phyloP scores from a whole-genome alignment of 2,888 invertebrate genomes.

The Troilus luridus region DNA sequence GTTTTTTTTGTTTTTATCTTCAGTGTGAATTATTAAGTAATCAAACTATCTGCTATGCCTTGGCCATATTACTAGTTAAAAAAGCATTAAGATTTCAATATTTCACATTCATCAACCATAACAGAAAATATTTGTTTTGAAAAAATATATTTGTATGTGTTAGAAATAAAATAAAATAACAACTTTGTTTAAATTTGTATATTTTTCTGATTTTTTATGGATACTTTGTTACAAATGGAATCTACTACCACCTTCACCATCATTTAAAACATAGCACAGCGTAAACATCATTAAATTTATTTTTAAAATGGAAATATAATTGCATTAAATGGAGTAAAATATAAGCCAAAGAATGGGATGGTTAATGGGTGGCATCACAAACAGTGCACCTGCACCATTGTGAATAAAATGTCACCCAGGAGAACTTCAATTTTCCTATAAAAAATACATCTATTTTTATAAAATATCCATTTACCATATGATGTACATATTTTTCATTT shows the following conservation, averaged over 20 bases:
- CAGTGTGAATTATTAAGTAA: no score
- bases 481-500: constrained; percentile 40
- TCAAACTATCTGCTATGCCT: no score
- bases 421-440: constrained; percentile 55
- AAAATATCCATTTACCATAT: constrained; percentile 54
- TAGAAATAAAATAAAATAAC: neutral
- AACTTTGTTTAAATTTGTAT: constrained; percentile 50
- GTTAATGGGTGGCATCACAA: constrained; percentile 57
- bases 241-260: constrained; percentile 59
- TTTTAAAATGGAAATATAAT: constrained; percentile 57
- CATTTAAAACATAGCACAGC: constrained; percentile 57
- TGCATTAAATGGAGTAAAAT: constrained; percentile 54
- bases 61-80: neutral
- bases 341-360: constrained; percentile 59
- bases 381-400: constrained; percentile 45
- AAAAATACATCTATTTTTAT: constrained; percentile 57
- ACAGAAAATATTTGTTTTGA: neutral
- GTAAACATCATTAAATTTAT: constrained; percentile 53
- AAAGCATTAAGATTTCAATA: neutral
- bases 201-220: constrained; percentile 58
- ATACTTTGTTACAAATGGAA: constrained; percentile 59
- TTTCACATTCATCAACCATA: neutral
- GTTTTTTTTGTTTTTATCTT: no score
- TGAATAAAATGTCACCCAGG: constrained; percentile 58
- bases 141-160: neutral